phyloP scores from a whole-genome alignment of 2,888 invertebrate species.

The Diogma glabrata region DNA sequence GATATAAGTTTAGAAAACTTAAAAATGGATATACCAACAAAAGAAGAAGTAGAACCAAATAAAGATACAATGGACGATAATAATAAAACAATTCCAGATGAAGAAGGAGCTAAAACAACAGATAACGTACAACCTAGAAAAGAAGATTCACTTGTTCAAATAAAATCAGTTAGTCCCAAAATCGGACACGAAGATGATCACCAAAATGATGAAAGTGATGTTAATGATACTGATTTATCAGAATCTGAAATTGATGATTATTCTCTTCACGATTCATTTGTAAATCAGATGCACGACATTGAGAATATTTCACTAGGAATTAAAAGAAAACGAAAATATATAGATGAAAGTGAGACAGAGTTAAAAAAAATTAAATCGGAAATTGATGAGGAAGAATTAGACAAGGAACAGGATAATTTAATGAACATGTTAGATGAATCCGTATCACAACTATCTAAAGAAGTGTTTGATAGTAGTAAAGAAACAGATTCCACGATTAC shows the following conservation, averaged over 20 bases:
- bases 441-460: background rate
- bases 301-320: background rate
- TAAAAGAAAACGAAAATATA: constrained; percentile 3
- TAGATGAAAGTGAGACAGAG: background rate
- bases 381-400: background rate
- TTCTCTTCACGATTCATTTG: background rate
- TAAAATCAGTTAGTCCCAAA: too few relatives aligned
- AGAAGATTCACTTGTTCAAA: too few relatives aligned
- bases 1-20: too few relatives aligned
- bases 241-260: constrained; percentile 1
- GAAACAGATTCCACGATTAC: too few relatives aligned
- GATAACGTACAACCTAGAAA: too few relatives aligned
- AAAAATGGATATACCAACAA: too few relatives aligned
- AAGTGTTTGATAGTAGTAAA: background rate
- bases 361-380: constrained; percentile 1
- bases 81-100: too few relatives aligned
- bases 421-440: constrained; percentile 7
- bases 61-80: too few relatives aligned
- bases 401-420: constrained; percentile 5
- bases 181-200: background rate
- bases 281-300: background rate
- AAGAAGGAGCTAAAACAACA: too few relatives aligned
- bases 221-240: constrained; percentile 5
- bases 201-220: background rate
- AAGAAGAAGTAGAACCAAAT: too few relatives aligned